These are phyloP conservation scores for Stegostoma tigrinum DNA, from an alignment of 2,113 vertebrate genomes.

Conservation along the genomic window DNA sequence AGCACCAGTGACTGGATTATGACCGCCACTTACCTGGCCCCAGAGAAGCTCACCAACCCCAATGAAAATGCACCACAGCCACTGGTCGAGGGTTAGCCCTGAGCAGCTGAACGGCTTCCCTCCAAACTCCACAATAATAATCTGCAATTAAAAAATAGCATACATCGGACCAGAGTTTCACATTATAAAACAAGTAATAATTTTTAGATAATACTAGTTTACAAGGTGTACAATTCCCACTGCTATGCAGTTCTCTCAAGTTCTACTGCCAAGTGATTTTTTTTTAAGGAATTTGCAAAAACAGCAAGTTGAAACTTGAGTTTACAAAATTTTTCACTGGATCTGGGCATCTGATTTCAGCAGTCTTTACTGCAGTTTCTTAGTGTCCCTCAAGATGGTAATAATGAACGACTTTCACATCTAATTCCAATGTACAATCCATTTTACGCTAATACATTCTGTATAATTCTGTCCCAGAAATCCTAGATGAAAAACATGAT, in stretches of 20 bases:
- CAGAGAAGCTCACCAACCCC: slow-evolving; percentile 89
- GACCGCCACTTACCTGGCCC: slow-evolving; percentile 76
- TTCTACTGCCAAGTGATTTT: background rate
- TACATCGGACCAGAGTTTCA: background rate
- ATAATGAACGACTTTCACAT: background rate
- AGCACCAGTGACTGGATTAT: accelerated
- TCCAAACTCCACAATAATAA: slow-evolving; percentile 90
- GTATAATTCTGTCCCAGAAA: background rate
- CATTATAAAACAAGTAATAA: background rate
- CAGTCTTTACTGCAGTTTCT: too few species aligned
- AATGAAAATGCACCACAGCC: slow-evolving; percentile 95
- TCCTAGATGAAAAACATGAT: background rate
- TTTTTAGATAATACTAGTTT: background rate
- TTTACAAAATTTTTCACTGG: too few species aligned
- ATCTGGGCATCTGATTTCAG: too few species aligned
- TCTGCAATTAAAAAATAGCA: slow-evolving; percentile 52
- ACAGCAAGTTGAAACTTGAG: background rate
- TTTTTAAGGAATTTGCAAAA: background rate
- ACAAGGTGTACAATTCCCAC: background rate
- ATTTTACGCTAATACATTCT: background rate
- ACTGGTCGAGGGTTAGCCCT: slow-evolving; percentile 78
- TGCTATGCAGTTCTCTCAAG: background rate
- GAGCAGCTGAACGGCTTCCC: slow-evolving; percentile 95
- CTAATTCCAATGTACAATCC: background rate
- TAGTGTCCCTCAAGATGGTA: too few species aligned